Evolutionary conservation across 64 coral and sea anemone species (phyloP), one percentile per base, ranked within the genome.

Genomic region (Catalaphyllia jardinei): DNA sequence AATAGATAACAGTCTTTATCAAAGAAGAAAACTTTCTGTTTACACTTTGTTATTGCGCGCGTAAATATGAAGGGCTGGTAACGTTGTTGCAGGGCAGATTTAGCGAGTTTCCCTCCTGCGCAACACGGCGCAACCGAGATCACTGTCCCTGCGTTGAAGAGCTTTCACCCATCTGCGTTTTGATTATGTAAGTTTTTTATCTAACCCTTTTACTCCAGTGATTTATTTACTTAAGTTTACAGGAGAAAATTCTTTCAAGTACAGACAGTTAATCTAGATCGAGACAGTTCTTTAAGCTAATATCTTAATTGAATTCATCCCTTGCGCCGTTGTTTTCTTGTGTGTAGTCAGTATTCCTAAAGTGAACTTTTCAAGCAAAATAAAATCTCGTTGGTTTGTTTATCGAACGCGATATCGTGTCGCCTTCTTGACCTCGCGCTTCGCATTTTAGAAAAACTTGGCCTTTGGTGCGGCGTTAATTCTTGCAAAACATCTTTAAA

Each of bases 1-100:
- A 84, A 80, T 27, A 76, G 89, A 91, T 91, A 91, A 91, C 52
- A 84, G 42, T 85, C 73, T 82, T 85, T 83, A 85, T 71, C 81
- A 71, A 52, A 52, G 81, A 85, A 85, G 63, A 85, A 83, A 85
- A 85, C 33, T 91, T 62, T 29, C 20, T 91, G 89, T 91, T 91
- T 75, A 91, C 52, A 76, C 61, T 85, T 69, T 38, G 63, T 42
- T 64, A 71, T 85, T 42, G 9, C 33, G 62, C 35, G 14, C 62
- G 81, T 85, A 85, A 85, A 85, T 85, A 85, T 49, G 81, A 39
- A 8, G 19, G 7, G 22, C 25, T 12, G 22, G n/a, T 52, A 42
- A 51, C 74, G 81, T 85, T 51, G 4, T n/a, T 85, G 11, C 14
- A 85, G 20, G n/a, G 38, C 81, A 71, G 10, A 38, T n/a, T 71